Conservation (phyloP, 1,140 invertebrate species). For the Epicauta chinensis region DNA sequence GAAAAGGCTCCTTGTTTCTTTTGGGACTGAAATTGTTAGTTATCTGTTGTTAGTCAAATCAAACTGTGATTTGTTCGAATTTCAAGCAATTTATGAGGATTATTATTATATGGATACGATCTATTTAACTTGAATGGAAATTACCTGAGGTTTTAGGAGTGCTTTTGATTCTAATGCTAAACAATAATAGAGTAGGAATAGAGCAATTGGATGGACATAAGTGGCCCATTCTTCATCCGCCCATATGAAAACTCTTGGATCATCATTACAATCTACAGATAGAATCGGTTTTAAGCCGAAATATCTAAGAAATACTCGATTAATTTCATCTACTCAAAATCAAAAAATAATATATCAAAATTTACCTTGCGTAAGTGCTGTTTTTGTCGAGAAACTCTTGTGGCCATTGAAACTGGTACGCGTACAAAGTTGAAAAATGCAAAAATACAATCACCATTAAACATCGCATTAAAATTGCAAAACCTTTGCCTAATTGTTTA, state of each 20-base stretch:
- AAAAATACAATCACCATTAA: conserved; percentile 66
- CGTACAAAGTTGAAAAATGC: conserved; percentile 71
- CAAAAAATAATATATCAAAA: background rate
- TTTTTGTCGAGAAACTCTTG: conserved; percentile 66
- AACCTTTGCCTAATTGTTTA: conserved; percentile 63
- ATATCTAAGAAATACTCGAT: conserved; percentile 49
- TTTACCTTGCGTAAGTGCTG: conserved; percentile 58
- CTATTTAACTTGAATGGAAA: too few species aligned
- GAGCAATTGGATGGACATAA: conserved; percentile 65
- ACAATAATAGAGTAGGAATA: conserved; percentile 70
- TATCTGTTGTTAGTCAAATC: too few species aligned
- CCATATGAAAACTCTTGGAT: conserved; percentile 57
- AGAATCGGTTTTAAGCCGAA: conserved; percentile 56
- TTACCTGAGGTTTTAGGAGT: conserved; percentile 64
- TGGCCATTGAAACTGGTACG: conserved; percentile 81
- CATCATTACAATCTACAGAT: conserved; percentile 46
- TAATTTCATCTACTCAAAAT: background rate
- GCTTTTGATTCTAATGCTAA: conserved; percentile 63
- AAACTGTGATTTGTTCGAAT: too few species aligned
- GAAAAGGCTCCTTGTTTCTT: conserved; percentile 52
- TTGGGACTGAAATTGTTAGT: conserved; percentile 38
- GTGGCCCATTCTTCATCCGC: conserved; percentile 58
- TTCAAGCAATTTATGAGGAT: too few species aligned
- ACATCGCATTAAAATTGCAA: conserved; percentile 64
- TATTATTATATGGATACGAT: too few species aligned